Evolutionary conservation across 2,888 invertebrate species (phyloP), one percentile per base, ranked within the genome.

Genomic region (Neoitamus cyanurus): DNA sequence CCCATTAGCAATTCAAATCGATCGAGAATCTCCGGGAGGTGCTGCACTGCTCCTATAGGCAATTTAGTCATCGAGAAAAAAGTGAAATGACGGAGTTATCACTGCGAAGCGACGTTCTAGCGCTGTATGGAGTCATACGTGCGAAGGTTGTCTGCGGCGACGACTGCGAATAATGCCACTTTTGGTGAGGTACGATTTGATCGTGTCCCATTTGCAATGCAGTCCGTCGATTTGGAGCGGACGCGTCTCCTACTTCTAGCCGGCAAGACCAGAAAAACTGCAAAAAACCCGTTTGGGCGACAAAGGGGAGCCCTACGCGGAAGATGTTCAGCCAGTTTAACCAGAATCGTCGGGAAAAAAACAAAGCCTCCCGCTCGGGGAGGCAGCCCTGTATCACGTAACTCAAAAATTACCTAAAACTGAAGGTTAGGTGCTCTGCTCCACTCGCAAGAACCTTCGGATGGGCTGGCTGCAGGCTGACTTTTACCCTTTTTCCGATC

Each of bases 371-470:
- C 25, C 9, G 58, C 58, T 20, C 25, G 20, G 3, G 58, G 58
- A 9, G 20, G 58, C 58, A 58, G 58, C 25, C 2, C 25, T 20
- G 15, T 9, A 58, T 58, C 31, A 36, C 20, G 73, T 20, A 73
- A 73, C 36, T 20, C 73, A 73, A 36, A 20, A 73, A 73, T 73
- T 73, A 73, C 73, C 73, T 73, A 36, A 73, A 73, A 73, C 73
- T 73, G 73, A 73, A 73, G 73, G 73, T 73, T 73, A 73, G 31
- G 20, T n/a, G 36, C 15, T 73, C 36, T 73, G 31, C 34, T 73
- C 34, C 36, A 31, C 5, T 31, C 20, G 20, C 13, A 36, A 73
- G 20, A 73, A 73, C 73, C 73, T 73, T 73, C 73, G 36, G 73
- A 73, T 15, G 73, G 73, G 73, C 13, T 58, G 20, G 25, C 58